Percentiles rank a stretch among this genome's conserved stretches.
phyloP scores from a whole-genome alignment of 2,888 invertebrate species.

The Mythimna lalbum region DNA sequence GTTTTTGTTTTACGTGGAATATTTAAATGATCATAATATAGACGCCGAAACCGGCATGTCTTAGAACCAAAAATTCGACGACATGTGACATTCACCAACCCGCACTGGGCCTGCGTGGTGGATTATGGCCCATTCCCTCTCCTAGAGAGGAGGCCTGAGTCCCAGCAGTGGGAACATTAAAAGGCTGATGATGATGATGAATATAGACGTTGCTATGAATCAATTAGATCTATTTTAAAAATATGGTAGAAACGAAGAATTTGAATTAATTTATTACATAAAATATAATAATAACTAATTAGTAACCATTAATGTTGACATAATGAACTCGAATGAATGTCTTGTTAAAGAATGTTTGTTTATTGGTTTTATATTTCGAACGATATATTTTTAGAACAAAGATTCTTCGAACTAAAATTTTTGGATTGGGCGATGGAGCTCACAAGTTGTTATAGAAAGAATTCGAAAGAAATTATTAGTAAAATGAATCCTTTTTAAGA shows the following conservation, averaged over 20 bases:
- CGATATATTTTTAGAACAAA: not conserved
- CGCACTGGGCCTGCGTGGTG: no score
- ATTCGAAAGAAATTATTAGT: constrained; percentile 3
- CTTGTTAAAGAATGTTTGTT: not conserved
- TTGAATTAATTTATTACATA: not conserved
- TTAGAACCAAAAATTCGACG: no score
- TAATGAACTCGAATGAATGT: not conserved
- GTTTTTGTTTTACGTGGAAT: not conserved
- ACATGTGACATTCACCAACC: no score
- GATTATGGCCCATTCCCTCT: no score
- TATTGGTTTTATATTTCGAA: not conserved
- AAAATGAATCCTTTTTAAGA: constrained; percentile 6
- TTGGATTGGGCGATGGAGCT: constrained; percentile 6
- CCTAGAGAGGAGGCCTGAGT: no score
- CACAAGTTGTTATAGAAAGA: not conserved
- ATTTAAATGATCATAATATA: not conserved
- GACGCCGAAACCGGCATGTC: no score
- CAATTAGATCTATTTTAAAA: not conserved
- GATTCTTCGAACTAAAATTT: not conserved
- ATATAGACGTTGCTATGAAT: not conserved
- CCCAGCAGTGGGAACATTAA: no score
- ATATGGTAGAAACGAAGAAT: not conserved
- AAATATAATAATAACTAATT: not conserved
- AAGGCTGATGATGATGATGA: no score
- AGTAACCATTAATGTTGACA: constrained; percentile 6